These are phyloP conservation scores for Raja brachyura DNA, from an alignment of 2,113 vertebrate genomes.

Conservation along the genomic window DNA sequence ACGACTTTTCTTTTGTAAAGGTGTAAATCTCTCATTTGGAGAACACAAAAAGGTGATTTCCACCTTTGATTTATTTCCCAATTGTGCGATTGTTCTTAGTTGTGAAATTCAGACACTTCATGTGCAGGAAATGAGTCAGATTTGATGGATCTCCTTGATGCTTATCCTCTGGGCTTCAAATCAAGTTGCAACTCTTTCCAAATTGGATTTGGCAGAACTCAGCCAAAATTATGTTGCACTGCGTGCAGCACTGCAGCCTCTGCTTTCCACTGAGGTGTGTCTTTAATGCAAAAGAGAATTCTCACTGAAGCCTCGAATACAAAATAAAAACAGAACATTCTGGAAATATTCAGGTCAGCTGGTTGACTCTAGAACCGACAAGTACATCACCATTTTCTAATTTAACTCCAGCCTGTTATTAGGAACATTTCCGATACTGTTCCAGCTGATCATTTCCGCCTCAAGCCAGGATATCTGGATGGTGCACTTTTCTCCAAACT, in stretches of 20 bases:
- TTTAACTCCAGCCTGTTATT: not conserved
- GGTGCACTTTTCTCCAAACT: not conserved
- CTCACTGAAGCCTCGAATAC: too few relatives aligned
- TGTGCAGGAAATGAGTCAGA: conserved; percentile 20
- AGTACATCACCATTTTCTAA: too few relatives aligned
- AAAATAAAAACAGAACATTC: too few relatives aligned
- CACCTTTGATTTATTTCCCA: not conserved
- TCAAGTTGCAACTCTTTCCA: conserved; percentile 4
- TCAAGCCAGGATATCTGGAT: not conserved
- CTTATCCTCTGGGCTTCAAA: not conserved
- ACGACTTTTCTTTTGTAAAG: not conserved
- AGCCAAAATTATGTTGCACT: conserved; percentile 2
- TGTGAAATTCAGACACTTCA: not conserved
- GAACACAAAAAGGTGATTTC: not conserved
- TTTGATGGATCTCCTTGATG: not conserved
- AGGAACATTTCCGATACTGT: not conserved
- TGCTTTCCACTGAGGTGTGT: not conserved
- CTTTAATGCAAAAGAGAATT: too few relatives aligned
- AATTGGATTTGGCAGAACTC: not conserved
- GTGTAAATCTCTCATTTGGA: not conserved
- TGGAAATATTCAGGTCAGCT: too few relatives aligned
- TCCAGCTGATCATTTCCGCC: not conserved
- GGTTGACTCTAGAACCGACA: too few relatives aligned
- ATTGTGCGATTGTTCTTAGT: not conserved
- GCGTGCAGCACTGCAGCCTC: not conserved